phyloP scores from a whole-genome alignment of 2,888 invertebrate species.

The Xylota segnis region DNA sequence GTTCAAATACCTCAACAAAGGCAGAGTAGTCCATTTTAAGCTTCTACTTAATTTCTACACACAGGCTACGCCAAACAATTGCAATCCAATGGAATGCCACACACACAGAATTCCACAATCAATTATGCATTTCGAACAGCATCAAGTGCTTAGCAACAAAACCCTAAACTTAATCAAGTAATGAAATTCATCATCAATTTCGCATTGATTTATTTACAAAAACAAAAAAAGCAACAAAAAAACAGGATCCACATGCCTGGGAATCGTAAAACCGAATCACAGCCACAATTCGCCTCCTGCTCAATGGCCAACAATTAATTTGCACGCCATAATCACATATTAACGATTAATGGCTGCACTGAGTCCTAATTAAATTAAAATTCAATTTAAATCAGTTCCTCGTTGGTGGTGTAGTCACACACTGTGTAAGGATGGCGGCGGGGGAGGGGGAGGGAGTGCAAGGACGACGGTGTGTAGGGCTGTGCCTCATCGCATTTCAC shows the following conservation, averaged over 20 bases:
- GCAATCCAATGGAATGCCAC: constrained; percentile 56
- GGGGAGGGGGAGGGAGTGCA: neutral
- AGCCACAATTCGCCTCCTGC: constrained; percentile 57
- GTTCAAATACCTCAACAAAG: constrained; percentile 32
- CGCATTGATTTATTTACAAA: constrained; percentile 60
- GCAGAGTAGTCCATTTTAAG: constrained; percentile 46
- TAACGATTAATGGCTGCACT: constrained; percentile 71
- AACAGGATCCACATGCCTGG: neutral
- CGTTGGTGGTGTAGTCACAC: constrained; percentile 4
- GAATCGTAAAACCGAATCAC: constrained; percentile 32
- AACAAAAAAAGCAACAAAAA: constrained; percentile 21
- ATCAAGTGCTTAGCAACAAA: constrained; percentile 57
- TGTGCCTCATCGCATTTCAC: neutral
- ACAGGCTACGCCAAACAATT: constrained; percentile 42
- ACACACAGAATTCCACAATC: constrained; percentile 57
- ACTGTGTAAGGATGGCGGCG: no score
- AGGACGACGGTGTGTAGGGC: neutral
- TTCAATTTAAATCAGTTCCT: constrained; percentile 71
- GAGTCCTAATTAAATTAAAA: constrained; percentile 76
- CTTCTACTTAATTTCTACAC: constrained; percentile 54
- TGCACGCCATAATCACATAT: constrained; percentile 76
- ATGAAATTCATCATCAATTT: constrained; percentile 70
- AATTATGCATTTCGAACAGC: constrained; percentile 61
- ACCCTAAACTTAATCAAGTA: constrained; percentile 65
- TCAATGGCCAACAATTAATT: constrained; percentile 75